Base-by-base conservation (phyloP, 2,797 vertebrate species). In the Hydrolagus colliei region DNA sequence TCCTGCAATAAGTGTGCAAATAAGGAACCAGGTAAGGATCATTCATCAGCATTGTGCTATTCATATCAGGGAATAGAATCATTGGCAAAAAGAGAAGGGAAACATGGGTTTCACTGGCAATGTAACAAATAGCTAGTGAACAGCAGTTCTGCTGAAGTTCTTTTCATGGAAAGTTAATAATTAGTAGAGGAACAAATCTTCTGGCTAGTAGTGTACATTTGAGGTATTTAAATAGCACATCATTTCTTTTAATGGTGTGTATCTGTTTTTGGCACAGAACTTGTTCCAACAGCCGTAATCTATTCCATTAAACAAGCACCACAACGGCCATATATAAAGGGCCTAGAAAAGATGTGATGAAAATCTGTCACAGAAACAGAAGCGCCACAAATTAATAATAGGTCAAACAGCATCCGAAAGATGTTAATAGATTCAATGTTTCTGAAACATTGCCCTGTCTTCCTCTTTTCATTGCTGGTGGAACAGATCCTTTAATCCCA, bases 1-100 rank as follows among this genome's bases (percentile, higher is more conserved):
- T 12, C 87, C 89, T 2, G 0, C 1, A 9, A 87, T 82, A 76
- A 93, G 91, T 87, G 68, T 7, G 11, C 87, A 73, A 87, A 91
- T 93, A 86, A 88, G 91, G 82, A 90, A 41, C 35, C 92, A 93
- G 92, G 93, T 93, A 87, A 89, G 88, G 4, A 27, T 86, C 85
- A 87, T 9, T 41, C 32, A 6, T 84, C 16, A 32, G 16, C 2
- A 16, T 52, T 52, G 27, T 35, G 27, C 13, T 67, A 18, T 67
- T 84, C 79, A 41, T 13, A 16, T 11, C 85, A 86, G 73, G 59
- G 4, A 52, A 52, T 52, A 52, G 41, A 52, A 52, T 52, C 41
- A 52, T 52, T 52, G 41, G 2, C 41, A 52, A 52, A 52, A 52
- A 52, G 41, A 52, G 41, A 52, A 52, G 41, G 6, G 41, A 52